phyloP scores from a whole-genome alignment of 2,797 vertebrate species.

The Atherinosoma microstoma region DNA sequence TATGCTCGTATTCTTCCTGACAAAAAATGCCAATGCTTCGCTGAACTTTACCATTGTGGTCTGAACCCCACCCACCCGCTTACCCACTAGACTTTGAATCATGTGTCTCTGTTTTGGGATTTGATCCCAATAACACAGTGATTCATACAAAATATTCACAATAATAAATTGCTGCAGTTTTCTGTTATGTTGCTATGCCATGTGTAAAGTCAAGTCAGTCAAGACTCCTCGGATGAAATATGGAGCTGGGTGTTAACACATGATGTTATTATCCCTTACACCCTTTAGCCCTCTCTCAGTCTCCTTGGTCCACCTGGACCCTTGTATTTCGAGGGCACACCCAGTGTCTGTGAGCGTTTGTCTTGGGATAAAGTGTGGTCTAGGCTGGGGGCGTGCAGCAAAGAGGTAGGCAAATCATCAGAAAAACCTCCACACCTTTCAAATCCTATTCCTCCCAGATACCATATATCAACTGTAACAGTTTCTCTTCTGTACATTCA shows the following conservation, averaged over 20 bases:
- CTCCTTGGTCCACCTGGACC: slow-evolving; percentile 79
- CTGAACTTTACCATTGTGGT: slow-evolving; percentile 18
- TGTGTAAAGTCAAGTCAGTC: slow-evolving; percentile 63
- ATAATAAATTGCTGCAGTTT: slow-evolving; percentile 22
- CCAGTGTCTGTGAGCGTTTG: slow-evolving; percentile 75
- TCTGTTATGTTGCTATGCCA: slow-evolving; percentile 44
- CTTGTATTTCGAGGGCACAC: slow-evolving; percentile 69
- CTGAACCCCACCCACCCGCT: not conserved
- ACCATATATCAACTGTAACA: slow-evolving; percentile 47
- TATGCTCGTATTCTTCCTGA: slow-evolving; percentile 9
- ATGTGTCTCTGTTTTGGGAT: slow-evolving; percentile 18
- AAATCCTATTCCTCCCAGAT: slow-evolving; percentile 60
- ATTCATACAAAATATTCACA: slow-evolving; percentile 33
- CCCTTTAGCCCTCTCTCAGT: slow-evolving; percentile 82
- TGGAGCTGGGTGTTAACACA: slow-evolving; percentile 75
- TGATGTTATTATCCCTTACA: slow-evolving; percentile 81
- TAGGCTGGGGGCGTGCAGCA: slow-evolving; percentile 75
- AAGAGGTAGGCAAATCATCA: slow-evolving; percentile 78
- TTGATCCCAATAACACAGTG: slow-evolving; percentile 24
- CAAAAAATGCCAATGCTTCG: slow-evolving; percentile 10
- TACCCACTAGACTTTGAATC: slow-evolving; percentile 4
- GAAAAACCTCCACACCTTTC: slow-evolving; percentile 59
- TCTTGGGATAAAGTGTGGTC: slow-evolving; percentile 82
- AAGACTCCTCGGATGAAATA: slow-evolving; percentile 59
- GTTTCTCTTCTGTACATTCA: slow-evolving; percentile 18